These are phyloP conservation scores for Schizotus pectinicornis DNA, from an alignment of 2,888 invertebrate genomes.

Conservation along the genomic window DNA sequence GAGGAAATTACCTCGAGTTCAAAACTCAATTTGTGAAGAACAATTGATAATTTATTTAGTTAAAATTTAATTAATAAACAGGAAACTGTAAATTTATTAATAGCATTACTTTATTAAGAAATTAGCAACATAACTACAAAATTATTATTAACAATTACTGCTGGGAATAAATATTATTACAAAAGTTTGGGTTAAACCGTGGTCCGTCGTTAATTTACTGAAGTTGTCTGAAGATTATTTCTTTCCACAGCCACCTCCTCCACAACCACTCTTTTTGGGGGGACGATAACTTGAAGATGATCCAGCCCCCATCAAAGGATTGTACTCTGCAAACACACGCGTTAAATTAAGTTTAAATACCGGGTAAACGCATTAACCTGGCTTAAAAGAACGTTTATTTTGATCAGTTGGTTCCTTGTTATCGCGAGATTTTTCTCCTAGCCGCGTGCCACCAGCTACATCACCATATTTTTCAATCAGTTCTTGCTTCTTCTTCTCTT, in stretches of 20 bases:
- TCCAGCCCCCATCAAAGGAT: slow-evolving; percentile 42
- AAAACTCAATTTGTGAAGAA: no score
- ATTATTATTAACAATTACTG: neutral
- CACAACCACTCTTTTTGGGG: slow-evolving; percentile 39
- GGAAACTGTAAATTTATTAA: neutral
- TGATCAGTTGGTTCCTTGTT: neutral
- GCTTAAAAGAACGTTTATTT: slow-evolving; percentile 12
- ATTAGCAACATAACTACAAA: neutral
- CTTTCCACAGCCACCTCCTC: slow-evolving; percentile 42
- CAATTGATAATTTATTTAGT: no score
- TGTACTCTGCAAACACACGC: slow-evolving; percentile 34
- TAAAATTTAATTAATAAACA: neutral
- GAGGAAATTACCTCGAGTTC: no score
- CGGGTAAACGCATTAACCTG: slow-evolving; percentile 5
- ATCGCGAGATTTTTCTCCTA: slow-evolving; percentile 2
- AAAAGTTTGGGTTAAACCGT: neutral
- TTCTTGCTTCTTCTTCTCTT: slow-evolving; percentile 41
- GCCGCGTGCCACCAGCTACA: neutral
- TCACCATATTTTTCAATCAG: slow-evolving; percentile 19
- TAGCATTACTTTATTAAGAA: neutral
- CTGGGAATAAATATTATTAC: no score
- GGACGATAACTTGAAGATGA: slow-evolving; percentile 40
- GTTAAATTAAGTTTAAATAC: neutral
- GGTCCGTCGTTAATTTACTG: neutral
- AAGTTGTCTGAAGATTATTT: neutral